phyloP scores from a whole-genome alignment of 2,797 vertebrate genomes.

The Alcedo quadribrachys region DNA sequence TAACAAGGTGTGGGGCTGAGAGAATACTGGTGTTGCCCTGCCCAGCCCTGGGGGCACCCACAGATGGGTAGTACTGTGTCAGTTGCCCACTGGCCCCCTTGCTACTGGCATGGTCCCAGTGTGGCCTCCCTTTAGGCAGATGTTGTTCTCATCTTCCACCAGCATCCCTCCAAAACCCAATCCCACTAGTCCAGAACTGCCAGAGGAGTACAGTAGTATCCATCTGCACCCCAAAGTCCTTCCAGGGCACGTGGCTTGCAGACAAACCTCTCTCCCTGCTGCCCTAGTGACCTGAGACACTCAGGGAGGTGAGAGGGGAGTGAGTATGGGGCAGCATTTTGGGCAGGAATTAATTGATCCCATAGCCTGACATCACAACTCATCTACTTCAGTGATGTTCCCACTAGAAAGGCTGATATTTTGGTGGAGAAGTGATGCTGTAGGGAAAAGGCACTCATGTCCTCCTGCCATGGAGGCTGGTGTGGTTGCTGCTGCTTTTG shows the following conservation, averaged over 20 bases:
- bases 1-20: background rate
- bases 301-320: fast-evolving
- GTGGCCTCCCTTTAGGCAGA: background rate
- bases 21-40: background rate
- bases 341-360: background rate
- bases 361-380: fast-evolving
- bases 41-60: background rate
- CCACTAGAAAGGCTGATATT: background rate
- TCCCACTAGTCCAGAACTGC: background rate
- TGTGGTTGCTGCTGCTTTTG: background rate
- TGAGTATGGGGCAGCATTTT: background rate
- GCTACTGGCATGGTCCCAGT: background rate
- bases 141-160: background rate
- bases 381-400: background rate
- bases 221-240: background rate
- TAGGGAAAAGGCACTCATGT: background rate
- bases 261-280: background rate
- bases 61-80: fast-evolving
- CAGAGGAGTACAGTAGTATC: background rate
- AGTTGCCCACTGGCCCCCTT: background rate
- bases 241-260: background rate
- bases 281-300: fast-evolving
- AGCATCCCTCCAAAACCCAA: background rate
- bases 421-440: background rate
- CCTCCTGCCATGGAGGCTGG: background rate